phyloP scores from a whole-genome alignment of 2,797 vertebrate genomes.

The Erethizon dorsatum region DNA sequence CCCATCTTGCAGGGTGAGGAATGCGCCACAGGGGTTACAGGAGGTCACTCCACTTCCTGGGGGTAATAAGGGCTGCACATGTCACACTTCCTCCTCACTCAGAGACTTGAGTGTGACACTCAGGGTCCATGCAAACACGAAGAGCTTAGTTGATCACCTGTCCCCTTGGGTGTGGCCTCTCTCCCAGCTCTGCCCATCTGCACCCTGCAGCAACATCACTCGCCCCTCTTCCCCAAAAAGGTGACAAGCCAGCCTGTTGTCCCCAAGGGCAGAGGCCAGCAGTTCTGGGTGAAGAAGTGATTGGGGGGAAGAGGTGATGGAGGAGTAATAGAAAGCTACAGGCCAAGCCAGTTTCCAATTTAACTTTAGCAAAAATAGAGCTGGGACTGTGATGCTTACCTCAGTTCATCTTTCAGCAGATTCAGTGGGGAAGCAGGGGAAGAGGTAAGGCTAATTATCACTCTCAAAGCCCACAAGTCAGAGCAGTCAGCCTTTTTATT shows the following conservation, averaged over 20 bases:
- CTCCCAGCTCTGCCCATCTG: background rate
- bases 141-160: background rate
- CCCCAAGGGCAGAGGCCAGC: background rate
- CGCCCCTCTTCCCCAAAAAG: rapidly evolving
- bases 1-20: rapidly evolving
- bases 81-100: background rate
- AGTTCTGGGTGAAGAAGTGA: background rate
- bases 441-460: constrained; percentile 64
- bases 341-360: constrained; percentile 41
- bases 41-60: background rate
- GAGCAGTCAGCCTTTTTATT: constrained; percentile 42
- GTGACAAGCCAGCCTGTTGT: background rate
- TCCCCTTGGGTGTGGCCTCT: background rate
- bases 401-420: constrained; percentile 38
- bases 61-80: background rate
- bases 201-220: background rate
- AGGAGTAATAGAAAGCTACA: constrained; percentile 5
- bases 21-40: background rate
- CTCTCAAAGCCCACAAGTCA: constrained; percentile 16
- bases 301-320: background rate
- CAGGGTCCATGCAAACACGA: background rate
- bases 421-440: background rate
- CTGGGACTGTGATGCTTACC: background rate
- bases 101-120: background rate
- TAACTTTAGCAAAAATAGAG: constrained; percentile 52